Conservation (phyloP, 1,140 invertebrate species). For the Dendroctonus ponderosae region DNA sequence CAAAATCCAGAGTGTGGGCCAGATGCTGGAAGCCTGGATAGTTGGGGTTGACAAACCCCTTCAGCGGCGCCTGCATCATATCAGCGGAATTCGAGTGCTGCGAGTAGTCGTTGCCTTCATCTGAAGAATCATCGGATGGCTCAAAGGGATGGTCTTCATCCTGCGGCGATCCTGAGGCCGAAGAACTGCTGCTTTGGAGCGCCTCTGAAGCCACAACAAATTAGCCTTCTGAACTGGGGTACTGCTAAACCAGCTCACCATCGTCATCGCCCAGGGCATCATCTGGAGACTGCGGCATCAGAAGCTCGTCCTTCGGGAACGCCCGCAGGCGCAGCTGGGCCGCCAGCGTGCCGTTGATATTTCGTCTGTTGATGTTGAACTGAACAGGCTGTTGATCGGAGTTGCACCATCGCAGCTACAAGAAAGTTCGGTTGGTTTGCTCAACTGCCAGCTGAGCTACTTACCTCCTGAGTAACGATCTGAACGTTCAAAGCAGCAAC, state of each 20-base stretch:
- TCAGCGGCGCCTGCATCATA: slow-evolving; percentile 42
- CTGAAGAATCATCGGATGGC: slow-evolving; percentile 48
- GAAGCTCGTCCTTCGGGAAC: slow-evolving; percentile 30
- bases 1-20: slow-evolving; percentile 55
- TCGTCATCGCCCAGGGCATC: slow-evolving; percentile 49
- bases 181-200: slow-evolving; percentile 46
- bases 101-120: slow-evolving; percentile 46
- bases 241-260: slow-evolving; percentile 38
- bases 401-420: slow-evolving; percentile 45
- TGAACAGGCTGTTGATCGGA: slow-evolving; percentile 39
- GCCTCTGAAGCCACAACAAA: slow-evolving; percentile 38
- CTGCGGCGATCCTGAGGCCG: slow-evolving; percentile 46
- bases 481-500: slow-evolving; percentile 30
- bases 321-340: slow-evolving; percentile 40
- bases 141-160: slow-evolving; percentile 49
- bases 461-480: slow-evolving; percentile 34
- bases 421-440: not conserved
- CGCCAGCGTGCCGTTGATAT: slow-evolving; percentile 51
- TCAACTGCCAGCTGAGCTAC: not conserved
- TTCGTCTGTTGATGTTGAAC: slow-evolving; percentile 40
- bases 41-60: slow-evolving; percentile 76
- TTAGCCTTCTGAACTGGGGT: not conserved
- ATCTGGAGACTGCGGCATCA: slow-evolving; percentile 47
- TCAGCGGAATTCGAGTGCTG: slow-evolving; percentile 16
- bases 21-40: slow-evolving; percentile 71